Conservation (phyloP, 2,797 vertebrate genomes). For the Peromyscus eremicus region DNA sequence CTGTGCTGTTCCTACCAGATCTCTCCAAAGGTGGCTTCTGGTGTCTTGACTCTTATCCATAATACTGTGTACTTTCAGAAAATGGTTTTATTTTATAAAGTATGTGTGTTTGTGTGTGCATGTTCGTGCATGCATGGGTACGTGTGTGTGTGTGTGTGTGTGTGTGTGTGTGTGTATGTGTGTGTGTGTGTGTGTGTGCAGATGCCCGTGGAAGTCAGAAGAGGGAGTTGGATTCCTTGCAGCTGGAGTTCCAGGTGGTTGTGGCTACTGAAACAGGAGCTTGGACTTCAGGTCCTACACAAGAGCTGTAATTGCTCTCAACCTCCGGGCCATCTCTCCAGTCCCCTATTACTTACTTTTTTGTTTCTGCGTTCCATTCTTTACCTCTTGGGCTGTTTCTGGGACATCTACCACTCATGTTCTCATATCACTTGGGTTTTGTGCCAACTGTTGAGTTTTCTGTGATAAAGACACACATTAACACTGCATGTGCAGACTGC, state of each 20-base stretch:
- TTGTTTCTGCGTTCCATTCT: neutral
- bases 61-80: neutral
- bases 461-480: neutral
- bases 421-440: neutral
- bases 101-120: neutral
- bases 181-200: neutral
- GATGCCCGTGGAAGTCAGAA: neutral
- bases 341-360: neutral
- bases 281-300: neutral
- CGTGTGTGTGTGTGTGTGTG: neutral
- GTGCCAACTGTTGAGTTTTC: neutral
- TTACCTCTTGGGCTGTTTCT: neutral
- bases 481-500: neutral
- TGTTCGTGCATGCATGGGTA: neutral
- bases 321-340: neutral
- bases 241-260: neutral
- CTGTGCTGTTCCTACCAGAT: no score
- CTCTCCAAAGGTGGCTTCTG: neutral
- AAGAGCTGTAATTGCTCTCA: neutral
- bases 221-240: neutral
- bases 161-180: neutral
- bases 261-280: neutral
- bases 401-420: neutral
- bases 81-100: neutral
- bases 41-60: neutral